Conservation (phyloP, 2,888 invertebrate species). For the Notodonta ziczac region DNA sequence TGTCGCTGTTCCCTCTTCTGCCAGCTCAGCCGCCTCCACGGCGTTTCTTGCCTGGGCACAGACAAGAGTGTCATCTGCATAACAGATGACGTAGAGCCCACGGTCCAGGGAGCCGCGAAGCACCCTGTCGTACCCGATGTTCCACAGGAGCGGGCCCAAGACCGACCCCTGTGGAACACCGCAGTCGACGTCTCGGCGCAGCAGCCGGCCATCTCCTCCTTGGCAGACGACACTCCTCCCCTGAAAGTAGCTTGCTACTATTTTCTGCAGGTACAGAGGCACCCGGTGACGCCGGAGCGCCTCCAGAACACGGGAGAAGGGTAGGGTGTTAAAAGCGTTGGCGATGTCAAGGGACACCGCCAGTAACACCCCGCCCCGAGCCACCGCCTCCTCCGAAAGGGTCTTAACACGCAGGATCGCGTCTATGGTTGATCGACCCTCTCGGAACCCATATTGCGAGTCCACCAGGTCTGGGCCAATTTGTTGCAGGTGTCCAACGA, state of each 20-base stretch:
- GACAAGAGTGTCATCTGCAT: slow-evolving; percentile 33
- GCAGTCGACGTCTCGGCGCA: slow-evolving; percentile 7
- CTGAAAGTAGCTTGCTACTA: slow-evolving; percentile 16
- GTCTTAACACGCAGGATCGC: slow-evolving; percentile 12
- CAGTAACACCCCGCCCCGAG: slow-evolving; percentile 21
- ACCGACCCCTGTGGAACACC: slow-evolving; percentile 29
- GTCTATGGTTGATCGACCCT: slow-evolving; percentile 12
- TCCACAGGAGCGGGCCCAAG: no score
- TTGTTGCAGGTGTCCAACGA: slow-evolving; percentile 1
- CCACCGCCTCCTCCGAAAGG: slow-evolving; percentile 11
- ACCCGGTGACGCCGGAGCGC: slow-evolving; percentile 27
- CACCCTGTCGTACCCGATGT: no score
- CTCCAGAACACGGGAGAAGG: slow-evolving; percentile 29
- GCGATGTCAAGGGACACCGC: slow-evolving; percentile 32
- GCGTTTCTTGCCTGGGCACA: not conserved
- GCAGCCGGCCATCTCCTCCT: not conserved
- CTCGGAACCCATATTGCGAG: slow-evolving; percentile 17
- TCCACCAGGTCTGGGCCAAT: slow-evolving; percentile 7
- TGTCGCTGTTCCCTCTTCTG: not conserved
- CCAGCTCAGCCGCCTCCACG: not conserved
- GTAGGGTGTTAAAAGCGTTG: slow-evolving; percentile 37
- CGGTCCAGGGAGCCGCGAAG: no score
- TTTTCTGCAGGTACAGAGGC: slow-evolving; percentile 19
- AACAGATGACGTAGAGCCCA: slow-evolving; percentile 4
- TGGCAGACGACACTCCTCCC: slow-evolving; percentile 5